phyloP scores from a whole-genome alignment of 2,888 invertebrate genomes.

The Oxytorus armatus region DNA sequence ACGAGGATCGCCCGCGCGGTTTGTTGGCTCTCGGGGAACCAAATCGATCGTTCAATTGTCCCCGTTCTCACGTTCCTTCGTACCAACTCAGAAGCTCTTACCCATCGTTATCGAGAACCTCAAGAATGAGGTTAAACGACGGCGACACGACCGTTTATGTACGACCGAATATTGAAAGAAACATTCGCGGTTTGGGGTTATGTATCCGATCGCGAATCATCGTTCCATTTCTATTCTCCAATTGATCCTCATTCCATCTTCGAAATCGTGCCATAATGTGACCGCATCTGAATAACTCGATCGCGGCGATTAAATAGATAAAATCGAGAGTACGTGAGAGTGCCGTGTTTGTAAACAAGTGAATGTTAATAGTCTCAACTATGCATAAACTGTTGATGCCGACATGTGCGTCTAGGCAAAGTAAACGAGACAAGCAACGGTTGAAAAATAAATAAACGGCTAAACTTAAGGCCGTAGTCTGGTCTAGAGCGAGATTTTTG shows the following conservation, averaged over 20 bases:
- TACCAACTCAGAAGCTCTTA: slow-evolving; percentile 15
- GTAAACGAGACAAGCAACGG: background rate
- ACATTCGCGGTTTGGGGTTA: slow-evolving; percentile 46
- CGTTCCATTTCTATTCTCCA: slow-evolving; percentile 4
- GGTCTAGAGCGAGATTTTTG: background rate
- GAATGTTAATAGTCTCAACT: background rate
- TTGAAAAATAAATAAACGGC: background rate
- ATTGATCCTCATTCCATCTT: background rate
- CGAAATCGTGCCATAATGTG: background rate
- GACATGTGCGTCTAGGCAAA: background rate
- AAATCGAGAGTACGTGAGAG: background rate
- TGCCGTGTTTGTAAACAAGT: background rate
- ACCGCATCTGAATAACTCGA: background rate
- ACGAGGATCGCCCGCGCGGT: slow-evolving; percentile 21
- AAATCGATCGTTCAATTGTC: slow-evolving; percentile 56
- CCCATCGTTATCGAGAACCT: slow-evolving; percentile 23
- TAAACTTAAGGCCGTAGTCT: background rate
- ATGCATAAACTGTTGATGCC: background rate
- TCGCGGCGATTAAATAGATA: background rate
- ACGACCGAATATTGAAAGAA: slow-evolving; percentile 29
- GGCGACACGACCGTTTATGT: slow-evolving; percentile 43
- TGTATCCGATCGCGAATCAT: slow-evolving; percentile 17
- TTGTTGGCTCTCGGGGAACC: slow-evolving; percentile 31
- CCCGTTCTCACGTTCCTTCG: slow-evolving; percentile 57
- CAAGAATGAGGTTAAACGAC: slow-evolving; percentile 60